phyloP scores from a whole-genome alignment of 2,797 vertebrate genomes.

The Aeoliscus strigatus region DNA sequence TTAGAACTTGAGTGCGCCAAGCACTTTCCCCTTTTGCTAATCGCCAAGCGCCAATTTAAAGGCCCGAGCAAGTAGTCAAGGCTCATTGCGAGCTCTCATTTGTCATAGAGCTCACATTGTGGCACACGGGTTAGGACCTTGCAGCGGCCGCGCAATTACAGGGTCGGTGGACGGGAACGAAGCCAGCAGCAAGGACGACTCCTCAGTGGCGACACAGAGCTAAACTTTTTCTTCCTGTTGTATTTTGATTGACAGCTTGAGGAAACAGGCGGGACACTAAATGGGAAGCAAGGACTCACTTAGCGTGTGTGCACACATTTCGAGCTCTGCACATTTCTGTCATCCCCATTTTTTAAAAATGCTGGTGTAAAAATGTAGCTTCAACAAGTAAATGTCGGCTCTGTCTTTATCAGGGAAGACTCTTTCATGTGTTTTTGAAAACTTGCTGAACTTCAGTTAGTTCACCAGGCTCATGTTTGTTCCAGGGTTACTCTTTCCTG shows the following conservation, averaged over 20 bases:
- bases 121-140: constrained; percentile 58
- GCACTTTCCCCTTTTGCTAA: constrained; percentile 42
- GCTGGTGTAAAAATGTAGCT: constrained; percentile 42
- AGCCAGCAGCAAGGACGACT: constrained; percentile 53
- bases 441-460: too few species aligned
- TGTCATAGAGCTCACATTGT: constrained; percentile 64
- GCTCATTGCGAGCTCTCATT: constrained; percentile 50
- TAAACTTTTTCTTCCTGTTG: constrained; percentile 63
- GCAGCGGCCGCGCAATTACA: constrained; percentile 61
- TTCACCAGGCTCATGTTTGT: too few species aligned
- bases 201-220: constrained; percentile 54
- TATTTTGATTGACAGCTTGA: constrained; percentile 53
- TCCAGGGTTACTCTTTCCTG: too few species aligned
- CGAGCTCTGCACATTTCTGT: constrained; percentile 35
- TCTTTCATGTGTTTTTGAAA: too few species aligned
- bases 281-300: constrained; percentile 34
- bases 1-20: constrained; percentile 24
- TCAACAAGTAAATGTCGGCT: constrained; percentile 38
- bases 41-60: constrained; percentile 58
- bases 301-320: constrained; percentile 9
- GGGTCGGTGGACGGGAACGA: constrained; percentile 40
- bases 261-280: constrained; percentile 29
- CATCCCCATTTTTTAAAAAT: constrained; percentile 34
- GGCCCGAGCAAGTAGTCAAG: constrained; percentile 37
- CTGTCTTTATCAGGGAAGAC: too few species aligned